phyloP scores from a whole-genome alignment of 1,140 invertebrate species.

The Halictus rubicundus region DNA sequence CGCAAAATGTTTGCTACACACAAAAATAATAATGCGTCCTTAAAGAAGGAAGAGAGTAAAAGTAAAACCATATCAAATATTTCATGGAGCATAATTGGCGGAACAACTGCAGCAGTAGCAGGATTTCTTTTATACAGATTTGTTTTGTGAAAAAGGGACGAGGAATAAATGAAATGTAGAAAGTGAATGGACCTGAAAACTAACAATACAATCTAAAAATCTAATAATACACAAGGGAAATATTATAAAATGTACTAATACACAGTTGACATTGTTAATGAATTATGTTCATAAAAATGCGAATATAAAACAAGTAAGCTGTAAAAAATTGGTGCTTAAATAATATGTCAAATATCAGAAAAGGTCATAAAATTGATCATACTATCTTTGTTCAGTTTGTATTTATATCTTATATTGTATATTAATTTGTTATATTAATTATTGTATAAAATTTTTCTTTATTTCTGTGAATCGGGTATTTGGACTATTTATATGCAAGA shows the following conservation, averaged over 20 bases:
- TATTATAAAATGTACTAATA: slow-evolving; percentile 21
- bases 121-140: slow-evolving; percentile 75
- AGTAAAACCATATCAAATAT: slow-evolving; percentile 61
- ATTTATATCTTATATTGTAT: slow-evolving; percentile 14
- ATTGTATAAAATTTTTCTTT: background rate
- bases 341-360: background rate
- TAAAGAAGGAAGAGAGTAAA: slow-evolving; percentile 46
- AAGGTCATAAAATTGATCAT: background rate
- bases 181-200: background rate
- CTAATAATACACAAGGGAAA: background rate
- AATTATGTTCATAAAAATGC: slow-evolving; percentile 1
- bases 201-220: no score
- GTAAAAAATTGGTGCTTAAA: slow-evolving; percentile 15
- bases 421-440: background rate
- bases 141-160: slow-evolving; percentile 57
- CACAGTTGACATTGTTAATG: background rate
- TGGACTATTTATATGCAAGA: slow-evolving; percentile 18
- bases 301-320: slow-evolving; percentile 12
- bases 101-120: slow-evolving; percentile 69
- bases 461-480: slow-evolving; percentile 6
- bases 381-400: background rate
- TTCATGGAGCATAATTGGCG: slow-evolving; percentile 75
- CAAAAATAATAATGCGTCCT: slow-evolving; percentile 39
- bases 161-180: background rate
- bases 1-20: slow-evolving; percentile 84